Evolutionary conservation across 2,113 vertebrate species (phyloP), one percentile per base, ranked within the genome.

Genomic region (Notarius lentiginosus): DNA sequence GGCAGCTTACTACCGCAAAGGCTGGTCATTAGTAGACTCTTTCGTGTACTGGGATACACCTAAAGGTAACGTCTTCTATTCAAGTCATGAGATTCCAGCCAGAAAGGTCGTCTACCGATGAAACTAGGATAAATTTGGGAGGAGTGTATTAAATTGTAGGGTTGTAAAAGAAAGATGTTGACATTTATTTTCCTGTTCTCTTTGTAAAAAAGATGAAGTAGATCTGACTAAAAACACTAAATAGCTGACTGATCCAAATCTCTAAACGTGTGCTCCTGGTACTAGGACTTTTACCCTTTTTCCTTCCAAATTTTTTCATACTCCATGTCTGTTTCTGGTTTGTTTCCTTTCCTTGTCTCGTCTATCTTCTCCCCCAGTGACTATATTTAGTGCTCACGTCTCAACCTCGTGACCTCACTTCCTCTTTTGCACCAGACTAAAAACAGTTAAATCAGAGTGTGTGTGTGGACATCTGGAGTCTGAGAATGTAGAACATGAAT

Each of bases 1-100:
- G 0, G 96, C 97, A 0, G 95, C 96, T 89, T 98, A 99, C 92
- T 98, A 98, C 82, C 96, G 97, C 84, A 97, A 96, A 92, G 98
- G 98, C 90, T 96, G 98, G 93, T 96, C 97, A 8, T 92, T 99
- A 91, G 95, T 97, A 55, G 98, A 99, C 93, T 97, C 97, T 79
- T 97, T 99, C 84, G 95, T 99, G 24, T 96, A 96, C 94, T 99
- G 98, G 98, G 98, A 99, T 90, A 92, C 95, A 5, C 94, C 96
- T 2, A 97, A 95, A 97, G 97, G 98, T 99, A 49, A 51, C 30
- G 17, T 24, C 1, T 82, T 51, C 55, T 49, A 24, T 18, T 0
- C 4, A 22, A 2, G 51, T 3, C n/a, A 58, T 22, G 34, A 15
- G 22, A 55, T 55, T 49, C 14, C 34, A 20, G 6, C 34, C 5